Base-by-base conservation (phyloP, 2,113 vertebrate genomes). In the Rostratula benghalensis region DNA sequence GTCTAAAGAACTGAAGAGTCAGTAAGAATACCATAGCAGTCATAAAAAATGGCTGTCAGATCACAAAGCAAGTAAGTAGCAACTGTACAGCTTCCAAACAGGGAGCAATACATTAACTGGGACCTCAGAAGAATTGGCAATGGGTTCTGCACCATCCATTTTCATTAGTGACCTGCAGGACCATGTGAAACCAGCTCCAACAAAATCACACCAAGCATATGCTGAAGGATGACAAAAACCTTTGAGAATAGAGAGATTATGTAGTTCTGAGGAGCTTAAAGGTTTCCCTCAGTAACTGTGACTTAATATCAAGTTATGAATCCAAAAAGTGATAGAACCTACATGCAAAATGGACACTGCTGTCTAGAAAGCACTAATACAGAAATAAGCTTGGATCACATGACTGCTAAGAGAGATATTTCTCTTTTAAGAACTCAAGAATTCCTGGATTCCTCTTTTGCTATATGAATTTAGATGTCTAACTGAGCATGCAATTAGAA, bases 231-330 rank as follows among this genome's bases (percentile, higher is more conserved):
- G 79, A 75, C 51, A 88, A 67, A 91, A 83, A 25, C 46, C 65
- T 93, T 75, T 68, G 41, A 81, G 63, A 95, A 94, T 1, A 85
- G 56, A 78, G 56, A 65, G 39, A 86, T 63, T 12, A 74, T 31
- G 53, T n/a, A 39, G 74, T 75, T 95, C 77, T 71, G 64, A 91
- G 91, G 50, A 90, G 39, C 67, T 84, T 70, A 83, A 83, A 94
- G 76, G 45, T 94, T 74, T 76, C 16, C 80, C 12, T 83, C 82
- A 94, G 3, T 53, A 89, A 79, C 35, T 68, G 19, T 39, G 45
- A 91, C 71, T 84, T 85, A 85, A 79, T 54, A 25, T 73, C 59
- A 90, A 59, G 18, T 22, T 78, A 69, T 4, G 21, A 76, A 82
- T 56, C 86, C 23, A 93, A 56, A 51, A 87, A 67, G 43, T 63